Evolutionary conservation across 2,797 vertebrate species (phyloP), one percentile per base, ranked within the genome.

Genomic region (Enteromius trimaculatus): DNA sequence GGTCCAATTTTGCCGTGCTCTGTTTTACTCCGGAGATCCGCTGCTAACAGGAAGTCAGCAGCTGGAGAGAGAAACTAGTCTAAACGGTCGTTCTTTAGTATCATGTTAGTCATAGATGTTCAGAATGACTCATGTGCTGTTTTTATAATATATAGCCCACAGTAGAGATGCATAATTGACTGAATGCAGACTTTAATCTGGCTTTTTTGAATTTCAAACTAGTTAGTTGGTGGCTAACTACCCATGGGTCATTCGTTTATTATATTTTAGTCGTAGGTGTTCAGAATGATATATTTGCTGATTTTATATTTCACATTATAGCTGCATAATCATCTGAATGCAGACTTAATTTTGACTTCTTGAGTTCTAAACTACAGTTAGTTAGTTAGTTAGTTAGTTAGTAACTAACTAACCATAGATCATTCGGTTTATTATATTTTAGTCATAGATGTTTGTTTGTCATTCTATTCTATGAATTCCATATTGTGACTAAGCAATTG

Each of bases 41-140:
- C 34, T 9, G 51, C 11, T 58, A 21, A 58, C 66, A 16, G 53
- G 17, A 34, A 55, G 39, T 72, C 23, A 0, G 9, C 31, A 1
- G 21, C 70, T 74, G 80, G 42, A 51, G 80, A 71, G 70, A 62
- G 42, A 26, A 17, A 62, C 37, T 31, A 74, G 26, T 34, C 44
- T 29, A 9, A 69, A 44, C 3, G 0, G 21, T 55, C n/a, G 10
- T 55, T 55, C 58, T 26, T 6, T 29, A 62, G 11, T 3, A 31
- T 31, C 7, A 11, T 26, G 16, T 7, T 62, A 29, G 14, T 17
- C 60, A 1, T 37, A 69, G 17, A 68, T 31, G 65, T 39, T 39
- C 53, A 55, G 53, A 58, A 58, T 23, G 53, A 58, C 23, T 58
- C n/a, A 4, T 58, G 10, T 55, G 53, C 21, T 55, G 21, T 29